A percentile compares a stretch with the other conserved stretches of the same genome.
Conservation (phyloP, 2,113 vertebrate species). For the Dicentrarchus labrax region DNA sequence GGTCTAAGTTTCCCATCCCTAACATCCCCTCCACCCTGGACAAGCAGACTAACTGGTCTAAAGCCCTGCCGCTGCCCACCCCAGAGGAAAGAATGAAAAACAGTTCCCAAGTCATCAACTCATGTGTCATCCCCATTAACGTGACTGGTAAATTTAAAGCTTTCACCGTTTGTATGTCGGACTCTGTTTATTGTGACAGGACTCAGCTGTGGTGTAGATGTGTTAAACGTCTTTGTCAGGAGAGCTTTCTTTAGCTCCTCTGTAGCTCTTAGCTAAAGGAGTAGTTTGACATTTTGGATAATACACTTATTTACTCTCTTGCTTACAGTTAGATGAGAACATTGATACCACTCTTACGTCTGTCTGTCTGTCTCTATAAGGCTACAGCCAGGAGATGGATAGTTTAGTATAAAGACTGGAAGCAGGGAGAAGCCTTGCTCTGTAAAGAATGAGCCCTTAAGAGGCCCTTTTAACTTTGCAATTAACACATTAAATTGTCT, state of each 20-base stretch:
- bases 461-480: too few relatives aligned
- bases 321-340: background rate
- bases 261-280: background rate
- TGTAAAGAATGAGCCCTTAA: too few relatives aligned
- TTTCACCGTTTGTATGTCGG: conserved; percentile 11
- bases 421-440: background rate
- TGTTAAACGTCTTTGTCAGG: background rate
- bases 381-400: background rate
- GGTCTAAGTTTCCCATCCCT: conserved; percentile 93
- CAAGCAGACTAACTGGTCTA: conserved; percentile 99
- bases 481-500: too few relatives aligned
- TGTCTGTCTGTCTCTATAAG: background rate
- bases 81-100: conserved; percentile 98
- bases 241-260: conserved; percentile 41
- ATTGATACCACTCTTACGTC: background rate
- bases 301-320: background rate
- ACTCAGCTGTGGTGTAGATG: background rate
- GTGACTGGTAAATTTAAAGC: conserved; percentile 91
- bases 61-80: conserved; percentile 95
- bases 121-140: conserved; percentile 98
- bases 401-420: background rate
- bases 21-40: conserved; percentile 98
- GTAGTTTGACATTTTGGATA: background rate
- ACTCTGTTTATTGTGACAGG: background rate
- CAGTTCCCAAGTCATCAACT: conserved; percentile 93